These are phyloP conservation scores for Pangasianodon hypophthalmus DNA, from an alignment of 2,113 vertebrate genomes.

Conservation along the genomic window DNA sequence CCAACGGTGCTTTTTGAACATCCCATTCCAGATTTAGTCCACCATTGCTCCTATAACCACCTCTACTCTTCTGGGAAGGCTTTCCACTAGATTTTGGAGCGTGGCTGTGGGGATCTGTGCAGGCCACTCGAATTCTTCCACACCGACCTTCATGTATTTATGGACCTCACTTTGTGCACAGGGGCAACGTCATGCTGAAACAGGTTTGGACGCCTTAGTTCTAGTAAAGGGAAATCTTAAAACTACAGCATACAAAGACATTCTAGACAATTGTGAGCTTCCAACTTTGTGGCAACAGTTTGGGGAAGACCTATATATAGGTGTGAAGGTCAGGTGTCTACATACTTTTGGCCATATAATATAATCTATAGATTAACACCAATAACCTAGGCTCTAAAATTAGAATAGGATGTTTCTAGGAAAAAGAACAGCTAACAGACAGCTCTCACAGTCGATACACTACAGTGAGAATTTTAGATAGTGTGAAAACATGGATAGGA, in stretches of 20 bases:
- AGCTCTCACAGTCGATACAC: too few relatives aligned
- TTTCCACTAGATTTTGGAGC: not conserved
- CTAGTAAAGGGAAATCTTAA: too few relatives aligned
- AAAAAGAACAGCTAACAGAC: too few relatives aligned
- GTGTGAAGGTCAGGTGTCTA: not conserved
- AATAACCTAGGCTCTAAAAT: not conserved
- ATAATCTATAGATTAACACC: not conserved
- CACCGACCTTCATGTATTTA: too few relatives aligned
- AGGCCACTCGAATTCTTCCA: not conserved
- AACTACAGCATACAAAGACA: not conserved
- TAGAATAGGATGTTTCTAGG: too few relatives aligned
- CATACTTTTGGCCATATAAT: not conserved
- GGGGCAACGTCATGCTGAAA: too few relatives aligned
- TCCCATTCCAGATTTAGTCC: not conserved
- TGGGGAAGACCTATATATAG: not conserved
- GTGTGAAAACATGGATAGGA: too few relatives aligned
- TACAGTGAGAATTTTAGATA: too few relatives aligned
- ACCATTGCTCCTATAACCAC: not conserved
- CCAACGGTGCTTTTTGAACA: not conserved
- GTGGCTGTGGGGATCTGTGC: not conserved
- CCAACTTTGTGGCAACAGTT: not conserved
- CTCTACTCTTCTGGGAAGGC: not conserved
- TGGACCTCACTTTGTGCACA: too few relatives aligned
- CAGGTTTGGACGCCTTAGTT: too few relatives aligned
- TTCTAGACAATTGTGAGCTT: not conserved